Conservation (phyloP, 64 coral and sea anemone genomes). For the Montipora capricornis region DNA sequence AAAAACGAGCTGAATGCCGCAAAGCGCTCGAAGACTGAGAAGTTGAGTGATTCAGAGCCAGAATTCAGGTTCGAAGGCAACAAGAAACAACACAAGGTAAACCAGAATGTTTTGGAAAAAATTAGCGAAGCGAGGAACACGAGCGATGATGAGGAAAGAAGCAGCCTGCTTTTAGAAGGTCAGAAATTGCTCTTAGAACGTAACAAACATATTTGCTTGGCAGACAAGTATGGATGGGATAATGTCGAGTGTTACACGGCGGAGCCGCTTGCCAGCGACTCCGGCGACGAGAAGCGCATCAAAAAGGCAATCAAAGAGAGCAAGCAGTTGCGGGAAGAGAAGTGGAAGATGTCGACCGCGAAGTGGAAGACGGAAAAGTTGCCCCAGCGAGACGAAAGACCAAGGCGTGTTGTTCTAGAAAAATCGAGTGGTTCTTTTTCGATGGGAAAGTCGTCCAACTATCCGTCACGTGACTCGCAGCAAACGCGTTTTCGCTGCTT, state of each 20-base stretch:
- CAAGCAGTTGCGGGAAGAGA: constrained; percentile 16
- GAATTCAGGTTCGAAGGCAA: constrained; percentile 33
- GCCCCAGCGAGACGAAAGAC: not conserved
- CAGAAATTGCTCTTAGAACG: constrained; percentile 1
- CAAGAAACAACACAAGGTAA: constrained; percentile 43
- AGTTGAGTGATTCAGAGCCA: not conserved
- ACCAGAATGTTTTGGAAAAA: not conserved
- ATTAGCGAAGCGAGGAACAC: not conserved
- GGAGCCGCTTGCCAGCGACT: constrained; percentile 48
- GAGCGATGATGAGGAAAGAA: constrained; percentile 15
- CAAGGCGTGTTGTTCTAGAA: not conserved
- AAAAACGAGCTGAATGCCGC: not conserved
- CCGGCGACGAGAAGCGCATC: constrained; percentile 37
- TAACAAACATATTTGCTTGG: constrained; percentile 39
- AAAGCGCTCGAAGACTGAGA: not conserved
- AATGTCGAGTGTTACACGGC: constrained; percentile 21
- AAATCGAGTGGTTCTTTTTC: not conserved
- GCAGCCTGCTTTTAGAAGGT: constrained; percentile 7
- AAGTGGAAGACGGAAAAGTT: not conserved
- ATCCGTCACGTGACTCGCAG: constrained; percentile 4
- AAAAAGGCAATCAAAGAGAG: constrained; percentile 40
- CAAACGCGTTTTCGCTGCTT: constrained; percentile 35
- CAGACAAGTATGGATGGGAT: constrained; percentile 60
- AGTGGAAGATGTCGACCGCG: constrained; percentile 4
- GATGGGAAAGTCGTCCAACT: constrained; percentile 4